A percentile compares a stretch with the other conserved stretches of the same genome.
Conservation (phyloP, 1,140 invertebrate genomes). For the Pachyrhynchus sulphureomaculatus region DNA sequence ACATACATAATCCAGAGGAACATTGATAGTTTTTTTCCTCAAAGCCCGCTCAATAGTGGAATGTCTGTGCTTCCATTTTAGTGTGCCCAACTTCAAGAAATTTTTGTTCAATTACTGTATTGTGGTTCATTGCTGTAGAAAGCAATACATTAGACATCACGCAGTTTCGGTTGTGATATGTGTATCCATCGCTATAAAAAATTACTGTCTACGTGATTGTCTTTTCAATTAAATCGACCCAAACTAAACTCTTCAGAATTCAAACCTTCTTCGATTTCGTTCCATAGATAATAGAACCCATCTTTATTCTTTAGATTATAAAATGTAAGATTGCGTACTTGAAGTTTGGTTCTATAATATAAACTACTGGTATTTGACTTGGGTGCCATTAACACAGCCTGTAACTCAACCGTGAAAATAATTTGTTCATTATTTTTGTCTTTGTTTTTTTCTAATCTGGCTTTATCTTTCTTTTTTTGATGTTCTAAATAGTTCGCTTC, state of each 20-base stretch:
- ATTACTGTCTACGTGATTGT: no score
- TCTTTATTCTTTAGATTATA: no score
- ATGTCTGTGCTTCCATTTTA: conserved; percentile 5
- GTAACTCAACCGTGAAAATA: conserved; percentile 40
- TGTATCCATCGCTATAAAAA: background rate
- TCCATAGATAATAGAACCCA: no score
- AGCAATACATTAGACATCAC: conserved; percentile 11
- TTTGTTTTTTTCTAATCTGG: conserved; percentile 32
- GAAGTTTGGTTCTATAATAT: conserved; percentile 37
- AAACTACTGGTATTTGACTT: conserved; percentile 35
- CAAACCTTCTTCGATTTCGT: no score
- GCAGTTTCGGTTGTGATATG: conserved; percentile 3
- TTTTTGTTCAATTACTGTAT: conserved; percentile 10
- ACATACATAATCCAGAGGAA: background rate
- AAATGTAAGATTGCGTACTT: no score
- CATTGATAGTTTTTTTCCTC: conserved; percentile 6
- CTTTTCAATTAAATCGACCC: no score
- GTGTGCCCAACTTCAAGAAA: conserved; percentile 13
- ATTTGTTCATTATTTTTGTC: conserved; percentile 27
- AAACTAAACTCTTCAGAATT: no score
- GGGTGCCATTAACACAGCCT: conserved; percentile 38
- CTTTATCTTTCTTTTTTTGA: conserved; percentile 21
- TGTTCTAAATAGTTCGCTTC: conserved; percentile 1
- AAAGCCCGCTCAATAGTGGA: background rate
- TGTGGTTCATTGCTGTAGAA: background rate